Conservation (phyloP, 2,797 vertebrate species). For the Calcarius lapponicus region DNA sequence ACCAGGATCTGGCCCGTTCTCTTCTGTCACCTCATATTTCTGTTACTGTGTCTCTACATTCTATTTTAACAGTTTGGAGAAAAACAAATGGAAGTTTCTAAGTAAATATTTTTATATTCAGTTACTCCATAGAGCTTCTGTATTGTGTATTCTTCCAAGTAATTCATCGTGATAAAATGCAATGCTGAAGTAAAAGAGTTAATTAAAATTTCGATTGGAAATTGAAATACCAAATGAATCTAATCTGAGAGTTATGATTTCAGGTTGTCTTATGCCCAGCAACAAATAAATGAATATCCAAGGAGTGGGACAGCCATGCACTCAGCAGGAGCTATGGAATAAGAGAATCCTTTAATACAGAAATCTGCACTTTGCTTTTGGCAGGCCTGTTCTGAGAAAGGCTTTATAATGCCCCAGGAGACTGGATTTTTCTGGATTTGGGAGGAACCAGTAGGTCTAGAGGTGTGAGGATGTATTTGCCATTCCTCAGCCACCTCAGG, state of each 20-base stretch:
- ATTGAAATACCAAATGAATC: background rate
- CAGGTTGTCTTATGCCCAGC: conserved; percentile 24
- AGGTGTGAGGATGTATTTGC: background rate
- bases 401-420: background rate
- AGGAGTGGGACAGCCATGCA: background rate
- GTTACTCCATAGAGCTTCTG: background rate
- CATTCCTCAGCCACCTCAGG: background rate
- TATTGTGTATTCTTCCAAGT: background rate
- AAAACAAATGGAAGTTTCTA: background rate
- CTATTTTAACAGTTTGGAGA: background rate
- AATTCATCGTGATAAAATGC: background rate
- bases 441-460: background rate
- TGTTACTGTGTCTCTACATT: background rate
- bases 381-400: background rate
- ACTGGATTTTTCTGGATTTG: background rate
- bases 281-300: conserved; percentile 1
- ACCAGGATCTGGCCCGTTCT: background rate
- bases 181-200: background rate
- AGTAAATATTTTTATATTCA: background rate
- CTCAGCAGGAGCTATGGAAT: background rate
- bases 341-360: background rate
- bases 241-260: background rate
- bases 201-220: background rate
- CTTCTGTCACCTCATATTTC: background rate
- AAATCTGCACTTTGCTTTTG: background rate